These are phyloP conservation scores for Aethes cnicana DNA, from an alignment of 2,888 invertebrate species.

Conservation along the genomic window DNA sequence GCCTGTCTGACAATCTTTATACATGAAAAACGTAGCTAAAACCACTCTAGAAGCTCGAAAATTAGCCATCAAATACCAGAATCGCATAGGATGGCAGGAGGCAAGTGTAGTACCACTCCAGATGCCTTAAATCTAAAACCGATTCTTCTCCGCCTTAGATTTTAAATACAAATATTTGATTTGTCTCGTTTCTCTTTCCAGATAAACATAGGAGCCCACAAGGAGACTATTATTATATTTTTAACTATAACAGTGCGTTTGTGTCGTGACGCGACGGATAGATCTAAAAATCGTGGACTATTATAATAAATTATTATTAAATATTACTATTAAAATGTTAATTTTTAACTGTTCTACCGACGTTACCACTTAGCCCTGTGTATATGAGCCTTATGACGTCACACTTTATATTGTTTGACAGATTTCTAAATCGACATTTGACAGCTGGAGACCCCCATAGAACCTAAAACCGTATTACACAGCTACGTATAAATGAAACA, in stretches of 20 bases:
- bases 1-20: too few relatives aligned
- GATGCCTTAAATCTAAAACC: too few relatives aligned
- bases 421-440: too few relatives aligned
- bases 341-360: conserved; percentile 22
- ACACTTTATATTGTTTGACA: background rate
- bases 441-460: too few relatives aligned
- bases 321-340: conserved; percentile 31
- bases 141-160: too few relatives aligned
- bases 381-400: conserved; percentile 1
- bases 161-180: background rate
- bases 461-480: too few relatives aligned
- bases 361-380: conserved; percentile 27
- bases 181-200: background rate
- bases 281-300: conserved; percentile 34
- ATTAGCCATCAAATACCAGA: too few relatives aligned
- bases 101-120: too few relatives aligned
- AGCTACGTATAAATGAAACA: too few relatives aligned
- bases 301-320: conserved; percentile 32
- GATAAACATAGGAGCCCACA: conserved; percentile 21
- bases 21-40: too few relatives aligned
- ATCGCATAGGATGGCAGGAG: too few relatives aligned
- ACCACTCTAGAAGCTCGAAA: too few relatives aligned
- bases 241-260: conserved; percentile 24
- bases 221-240: conserved; percentile 31
- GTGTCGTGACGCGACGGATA: conserved; percentile 24